A percentile compares a stretch with the other conserved stretches of the same genome.
Conservation (phyloP, 2,797 vertebrate species). For the Neosalanx taihuensis region DNA sequence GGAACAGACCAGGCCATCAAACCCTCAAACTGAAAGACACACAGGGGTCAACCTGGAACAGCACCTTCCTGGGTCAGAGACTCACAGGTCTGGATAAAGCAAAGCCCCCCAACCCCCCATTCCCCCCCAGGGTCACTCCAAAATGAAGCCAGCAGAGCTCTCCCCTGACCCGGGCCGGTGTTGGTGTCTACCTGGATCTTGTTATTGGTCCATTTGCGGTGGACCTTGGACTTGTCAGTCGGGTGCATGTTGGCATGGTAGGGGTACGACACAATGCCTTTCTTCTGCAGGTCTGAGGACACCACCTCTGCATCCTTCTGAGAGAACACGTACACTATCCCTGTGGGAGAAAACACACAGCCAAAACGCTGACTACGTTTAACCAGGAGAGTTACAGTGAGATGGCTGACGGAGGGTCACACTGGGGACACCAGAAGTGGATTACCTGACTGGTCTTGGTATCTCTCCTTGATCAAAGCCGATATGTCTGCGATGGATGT, state of each 20-base stretch:
- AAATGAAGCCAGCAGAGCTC: background rate
- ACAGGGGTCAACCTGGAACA: too few relatives aligned
- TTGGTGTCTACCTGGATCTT: conserved; percentile 81
- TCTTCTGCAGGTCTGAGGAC: conserved; percentile 80
- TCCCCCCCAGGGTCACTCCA: background rate
- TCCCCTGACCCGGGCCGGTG: background rate
- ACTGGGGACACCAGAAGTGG: background rate
- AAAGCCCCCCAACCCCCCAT: too few relatives aligned
- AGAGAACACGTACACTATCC: conserved; percentile 96
- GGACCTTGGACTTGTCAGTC: conserved; percentile 80
- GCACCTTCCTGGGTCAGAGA: too few relatives aligned
- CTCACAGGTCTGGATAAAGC: background rate
- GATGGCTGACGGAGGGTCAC: background rate
- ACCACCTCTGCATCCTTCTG: conserved; percentile 93
- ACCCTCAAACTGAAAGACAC: background rate
- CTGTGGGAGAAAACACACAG: conserved; percentile 60
- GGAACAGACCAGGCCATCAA: background rate
- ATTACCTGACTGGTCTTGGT: conserved; percentile 89
- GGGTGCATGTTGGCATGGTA: conserved; percentile 92
- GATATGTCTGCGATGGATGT: conserved; percentile 80
- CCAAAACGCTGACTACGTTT: background rate
- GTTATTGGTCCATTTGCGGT: conserved; percentile 83
- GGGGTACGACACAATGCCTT: conserved; percentile 78
- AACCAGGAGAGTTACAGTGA: background rate
- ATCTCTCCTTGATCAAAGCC: conserved; percentile 81